These are phyloP conservation scores for Watsonalla cultraria DNA, from an alignment of 2,888 invertebrate genomes.

Conservation along the genomic window DNA sequence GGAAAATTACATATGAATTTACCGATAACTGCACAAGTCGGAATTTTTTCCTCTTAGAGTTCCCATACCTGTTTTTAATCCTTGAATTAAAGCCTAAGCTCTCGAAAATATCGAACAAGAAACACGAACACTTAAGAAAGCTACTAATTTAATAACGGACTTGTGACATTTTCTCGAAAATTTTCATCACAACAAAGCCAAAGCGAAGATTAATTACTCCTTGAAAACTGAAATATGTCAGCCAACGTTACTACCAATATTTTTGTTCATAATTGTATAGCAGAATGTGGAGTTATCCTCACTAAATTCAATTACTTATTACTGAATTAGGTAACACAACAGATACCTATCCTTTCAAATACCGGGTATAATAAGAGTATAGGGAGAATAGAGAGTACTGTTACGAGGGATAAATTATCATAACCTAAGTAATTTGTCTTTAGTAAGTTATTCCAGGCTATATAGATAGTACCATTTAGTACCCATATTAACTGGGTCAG, in stretches of 20 bases:
- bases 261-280: background rate
- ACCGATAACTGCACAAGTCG: too few species aligned
- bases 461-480: background rate
- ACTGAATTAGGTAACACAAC: background rate
- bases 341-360: background rate
- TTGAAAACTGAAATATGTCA: slow-evolving; percentile 1
- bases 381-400: too few species aligned
- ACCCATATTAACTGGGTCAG: background rate
- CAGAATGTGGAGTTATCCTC: background rate
- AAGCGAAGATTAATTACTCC: slow-evolving; percentile 1
- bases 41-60: too few species aligned
- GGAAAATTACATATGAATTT: too few species aligned
- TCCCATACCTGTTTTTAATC: too few species aligned
- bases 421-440: too few species aligned
- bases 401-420: too few species aligned
- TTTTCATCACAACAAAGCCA: slow-evolving; percentile 20
- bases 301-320: background rate
- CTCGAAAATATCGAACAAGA: too few species aligned
- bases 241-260: background rate
- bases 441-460: background rate
- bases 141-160: background rate
- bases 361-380: background rate
- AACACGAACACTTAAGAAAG: background rate
- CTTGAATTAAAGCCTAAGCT: too few species aligned
- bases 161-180: slow-evolving; percentile 15